Percentiles rank a stretch among this genome's conserved stretches.
These are phyloP conservation scores for Turritopsis dohrnii DNA, from an alignment of 30 jellyfish, hydroid and myxozoan genomes.

Conservation along the genomic window DNA sequence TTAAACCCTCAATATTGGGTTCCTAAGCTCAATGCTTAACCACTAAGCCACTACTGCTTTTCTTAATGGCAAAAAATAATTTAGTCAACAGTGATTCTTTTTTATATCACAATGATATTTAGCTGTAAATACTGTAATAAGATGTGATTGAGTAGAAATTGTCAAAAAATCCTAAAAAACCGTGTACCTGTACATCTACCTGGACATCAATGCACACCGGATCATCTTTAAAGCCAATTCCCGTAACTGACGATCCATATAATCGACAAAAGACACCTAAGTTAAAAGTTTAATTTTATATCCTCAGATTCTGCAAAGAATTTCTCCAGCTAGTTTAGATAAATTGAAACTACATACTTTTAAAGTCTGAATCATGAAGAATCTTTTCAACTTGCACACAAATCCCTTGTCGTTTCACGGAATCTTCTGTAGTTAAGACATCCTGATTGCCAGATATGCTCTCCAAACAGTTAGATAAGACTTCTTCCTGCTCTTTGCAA, in stretches of 20 bases:
- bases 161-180: background rate
- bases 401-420: background rate
- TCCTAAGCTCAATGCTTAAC: no score
- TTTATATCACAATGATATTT: no score
- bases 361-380: background rate
- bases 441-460: background rate
- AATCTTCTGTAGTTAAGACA: background rate
- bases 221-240: background rate
- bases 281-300: no score
- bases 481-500: background rate
- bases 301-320: no score
- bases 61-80: no score
- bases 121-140: no score
- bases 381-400: background rate
- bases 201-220: background rate
- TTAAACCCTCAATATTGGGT: no score
- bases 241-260: background rate
- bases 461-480: background rate
- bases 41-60: no score
- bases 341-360: background rate
- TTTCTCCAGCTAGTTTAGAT: background rate
- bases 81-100: no score
- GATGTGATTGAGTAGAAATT: no score
- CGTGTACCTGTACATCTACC: background rate
- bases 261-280: background rate